Conservation (phyloP, 1,140 invertebrate genomes). For the Lepidurus apus region DNA sequence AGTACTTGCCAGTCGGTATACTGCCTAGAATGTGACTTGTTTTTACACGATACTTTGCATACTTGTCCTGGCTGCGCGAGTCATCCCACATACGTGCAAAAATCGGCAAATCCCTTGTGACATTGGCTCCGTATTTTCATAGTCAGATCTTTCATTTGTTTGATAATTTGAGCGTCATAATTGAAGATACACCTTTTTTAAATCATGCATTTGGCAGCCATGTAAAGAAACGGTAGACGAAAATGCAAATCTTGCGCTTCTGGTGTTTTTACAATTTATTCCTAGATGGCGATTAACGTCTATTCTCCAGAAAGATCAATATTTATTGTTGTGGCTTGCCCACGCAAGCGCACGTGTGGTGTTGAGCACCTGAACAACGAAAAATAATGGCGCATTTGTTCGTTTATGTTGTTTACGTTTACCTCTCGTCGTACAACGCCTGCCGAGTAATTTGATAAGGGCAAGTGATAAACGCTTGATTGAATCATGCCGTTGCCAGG, state of each 20-base stretch:
- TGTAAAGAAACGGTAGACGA: no score
- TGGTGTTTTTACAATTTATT: neutral
- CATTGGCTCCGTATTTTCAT: neutral
- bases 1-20: slow-evolving; percentile 69
- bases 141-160: neutral
- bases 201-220: neutral
- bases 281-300: no score
- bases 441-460: slow-evolving; percentile 15
- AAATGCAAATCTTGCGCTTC: no score
- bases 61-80: slow-evolving; percentile 88
- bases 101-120: neutral
- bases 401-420: slow-evolving; percentile 11
- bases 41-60: slow-evolving; percentile 87
- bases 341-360: neutral
- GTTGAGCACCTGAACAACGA: slow-evolving; percentile 11
- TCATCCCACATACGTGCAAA: slow-evolving; percentile 50
- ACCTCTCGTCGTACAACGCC: neutral
- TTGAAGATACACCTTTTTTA: neutral
- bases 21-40: slow-evolving; percentile 92
- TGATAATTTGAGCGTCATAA: neutral
- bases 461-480: slow-evolving; percentile 5
- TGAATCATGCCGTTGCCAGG: slow-evolving; percentile 24
- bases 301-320: neutral
- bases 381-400: neutral
- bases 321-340: neutral